Evolutionary conservation across 92 coral and sea anemone species (phyloP), one percentile per base, ranked within the genome.

Genomic region (Micromussa lordhowensis): DNA sequence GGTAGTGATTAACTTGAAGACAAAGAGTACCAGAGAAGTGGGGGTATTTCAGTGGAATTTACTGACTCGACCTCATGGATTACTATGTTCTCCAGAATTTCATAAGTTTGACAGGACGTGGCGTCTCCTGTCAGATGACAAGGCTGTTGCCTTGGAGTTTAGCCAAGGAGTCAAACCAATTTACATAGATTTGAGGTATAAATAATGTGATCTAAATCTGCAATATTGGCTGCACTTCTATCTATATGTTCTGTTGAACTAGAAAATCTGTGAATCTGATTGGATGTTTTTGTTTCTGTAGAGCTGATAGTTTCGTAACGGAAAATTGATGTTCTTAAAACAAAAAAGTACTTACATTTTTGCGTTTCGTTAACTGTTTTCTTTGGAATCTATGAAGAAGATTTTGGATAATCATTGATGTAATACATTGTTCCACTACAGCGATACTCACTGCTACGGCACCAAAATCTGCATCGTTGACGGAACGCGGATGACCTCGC

Each of bases 81-180:
- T 57, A 21, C 63, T 57, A 17, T 57, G 63, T 57, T 57, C 63
- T 17, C 63, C 63, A 57, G 63, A 57, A 57, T 57, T 57, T 57
- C 63, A 17, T 57, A 57, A 57, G 63, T 57, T 57, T 21, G 63
- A 17, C 63, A 57, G 24, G 63, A 57, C 18, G 63, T 57, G 63
- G 63, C 22, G 24, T 57, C 63, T 57, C 63, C 75, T 69, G 31
- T 30, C n/a, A 32, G 26, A 32, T 69, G 31, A 69, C 36, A 69
- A 69, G 75, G 36, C 31, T 69, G 75, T 16, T 69, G 31, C 75
- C 36, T 78, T 70, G 93, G 93, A 81, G 81, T 86, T 35, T 57
- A 57, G 63, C 16, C 63, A 57, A 57, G 63, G 63, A 57, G 63
- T 57, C 3, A 57, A 57, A 57, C 63, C 63, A 57, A 57, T 57